These are phyloP conservation scores for Phymorhynchus buccinoides DNA, from an alignment of 1,140 invertebrate species.

Conservation along the genomic window DNA sequence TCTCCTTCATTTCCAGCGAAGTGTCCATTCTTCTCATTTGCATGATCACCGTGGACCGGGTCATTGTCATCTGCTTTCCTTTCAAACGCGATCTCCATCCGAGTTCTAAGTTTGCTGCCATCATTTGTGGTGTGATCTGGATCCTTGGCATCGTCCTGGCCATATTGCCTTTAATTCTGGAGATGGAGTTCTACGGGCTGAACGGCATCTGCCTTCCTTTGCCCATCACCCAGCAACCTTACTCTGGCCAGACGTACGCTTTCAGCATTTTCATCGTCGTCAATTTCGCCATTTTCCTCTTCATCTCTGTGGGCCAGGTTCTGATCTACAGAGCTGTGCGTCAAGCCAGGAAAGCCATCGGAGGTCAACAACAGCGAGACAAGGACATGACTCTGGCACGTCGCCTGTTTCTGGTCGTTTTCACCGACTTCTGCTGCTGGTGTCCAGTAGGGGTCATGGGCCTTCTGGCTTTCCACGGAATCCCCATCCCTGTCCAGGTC, in stretches of 20 bases:
- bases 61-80: slow-evolving; percentile 58
- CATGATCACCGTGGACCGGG: slow-evolving; percentile 61
- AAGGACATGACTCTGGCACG: slow-evolving; percentile 45
- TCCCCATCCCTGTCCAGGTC: slow-evolving; percentile 46
- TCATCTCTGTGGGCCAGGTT: slow-evolving; percentile 47
- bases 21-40: slow-evolving; percentile 55
- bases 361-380: background rate
- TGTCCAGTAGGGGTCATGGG: slow-evolving; percentile 46
- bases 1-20: slow-evolving; percentile 59
- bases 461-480: slow-evolving; percentile 45
- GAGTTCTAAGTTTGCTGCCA: slow-evolving; percentile 29
- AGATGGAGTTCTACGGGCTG: slow-evolving; percentile 49
- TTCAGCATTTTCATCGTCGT: slow-evolving; percentile 49
- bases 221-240: slow-evolving; percentile 41
- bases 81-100: slow-evolving; percentile 44
- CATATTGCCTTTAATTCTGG: slow-evolving; percentile 7
- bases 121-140: slow-evolving; percentile 28
- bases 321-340: slow-evolving; percentile 43
- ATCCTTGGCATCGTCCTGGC: slow-evolving; percentile 41
- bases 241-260: slow-evolving; percentile 47
- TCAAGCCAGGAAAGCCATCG: background rate
- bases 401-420: slow-evolving; percentile 39
- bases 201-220: slow-evolving; percentile 52
- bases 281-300: slow-evolving; percentile 48
- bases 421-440: slow-evolving; percentile 52